These are phyloP conservation scores for Champsocephalus esox DNA, from an alignment of 2,797 vertebrate genomes.

Conservation along the genomic window DNA sequence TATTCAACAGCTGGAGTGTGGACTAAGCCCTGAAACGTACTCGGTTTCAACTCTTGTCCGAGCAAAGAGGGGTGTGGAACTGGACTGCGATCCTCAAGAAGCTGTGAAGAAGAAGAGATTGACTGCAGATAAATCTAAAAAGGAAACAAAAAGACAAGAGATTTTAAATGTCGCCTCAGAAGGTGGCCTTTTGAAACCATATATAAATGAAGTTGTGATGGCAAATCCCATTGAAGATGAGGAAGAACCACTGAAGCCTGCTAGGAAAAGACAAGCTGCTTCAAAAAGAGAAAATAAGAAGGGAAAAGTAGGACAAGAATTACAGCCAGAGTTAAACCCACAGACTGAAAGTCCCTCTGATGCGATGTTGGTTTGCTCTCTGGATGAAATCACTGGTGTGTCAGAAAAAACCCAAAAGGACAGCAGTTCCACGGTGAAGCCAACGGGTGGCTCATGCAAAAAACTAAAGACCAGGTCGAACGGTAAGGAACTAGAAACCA, in stretches of 20 bases:
- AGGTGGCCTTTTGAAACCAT: neutral
- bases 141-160: neutral
- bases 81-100: conserved; percentile 18
- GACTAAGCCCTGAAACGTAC: neutral
- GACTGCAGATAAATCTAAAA: conserved; percentile 5
- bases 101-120: conserved; percentile 56
- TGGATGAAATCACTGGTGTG: conserved; percentile 19
- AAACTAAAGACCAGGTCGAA: conserved; percentile 13
- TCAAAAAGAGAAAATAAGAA: conserved; percentile 50
- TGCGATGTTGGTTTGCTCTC: conserved; percentile 11
- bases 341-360: conserved; percentile 21
- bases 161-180: conserved; percentile 3
- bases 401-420: conserved; percentile 17
- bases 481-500: conserved; percentile 55
- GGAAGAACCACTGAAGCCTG: conserved; percentile 17
- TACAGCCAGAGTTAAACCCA: neutral
- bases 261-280: conserved; percentile 1
- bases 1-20: conserved; percentile 14
- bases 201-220: neutral
- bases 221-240: neutral
- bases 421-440: conserved; percentile 23
- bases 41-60: conserved; percentile 6
- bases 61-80: conserved; percentile 49
- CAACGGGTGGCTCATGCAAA: conserved; percentile 13
- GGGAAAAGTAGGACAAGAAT: conserved; percentile 35